Percentiles rank a stretch among this genome's conserved stretches.
These are phyloP conservation scores for Recurvirostra avosetta DNA, from an alignment of 2,113 vertebrate genomes.

Conservation along the genomic window DNA sequence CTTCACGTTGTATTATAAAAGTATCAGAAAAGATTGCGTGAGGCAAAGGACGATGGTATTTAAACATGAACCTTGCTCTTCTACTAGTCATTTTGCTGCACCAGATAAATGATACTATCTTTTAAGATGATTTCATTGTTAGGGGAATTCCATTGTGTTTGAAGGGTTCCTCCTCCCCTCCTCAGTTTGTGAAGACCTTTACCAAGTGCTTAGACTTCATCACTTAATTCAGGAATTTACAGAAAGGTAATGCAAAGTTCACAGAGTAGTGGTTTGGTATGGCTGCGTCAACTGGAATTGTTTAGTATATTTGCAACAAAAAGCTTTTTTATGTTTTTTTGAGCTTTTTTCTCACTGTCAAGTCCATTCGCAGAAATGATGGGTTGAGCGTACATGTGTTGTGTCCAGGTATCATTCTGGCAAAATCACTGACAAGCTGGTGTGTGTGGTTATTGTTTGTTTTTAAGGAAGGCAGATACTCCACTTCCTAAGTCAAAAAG, in stretches of 20 bases:
- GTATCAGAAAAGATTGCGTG: not conserved
- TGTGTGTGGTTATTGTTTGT: not conserved
- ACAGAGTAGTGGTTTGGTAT: not conserved
- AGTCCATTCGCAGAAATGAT: not conserved
- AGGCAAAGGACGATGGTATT: not conserved
- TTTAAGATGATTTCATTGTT: not conserved
- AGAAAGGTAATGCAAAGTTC: not conserved
- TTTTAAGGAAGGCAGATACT: not conserved
- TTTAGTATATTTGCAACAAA: not conserved
- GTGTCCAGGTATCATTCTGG: not conserved
- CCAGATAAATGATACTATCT: not conserved
- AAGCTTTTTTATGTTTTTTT: not conserved
- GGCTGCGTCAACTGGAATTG: not conserved
- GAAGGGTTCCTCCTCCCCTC: not conserved
- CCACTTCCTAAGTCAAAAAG: not conserved
- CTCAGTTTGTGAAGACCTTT: not conserved
- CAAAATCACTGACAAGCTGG: not conserved
- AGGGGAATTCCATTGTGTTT: not conserved
- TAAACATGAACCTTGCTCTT: not conserved
- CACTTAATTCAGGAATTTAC: not conserved
- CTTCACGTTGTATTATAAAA: not conserved
- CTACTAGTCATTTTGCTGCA: not conserved
- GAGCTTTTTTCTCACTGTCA: not conserved
- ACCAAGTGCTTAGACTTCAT: not conserved
- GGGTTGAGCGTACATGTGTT: not conserved